A percentile compares a stretch with the other conserved stretches of the same genome.
phyloP scores from a whole-genome alignment of 2,888 invertebrate species.

The Tetragnatha montana region DNA sequence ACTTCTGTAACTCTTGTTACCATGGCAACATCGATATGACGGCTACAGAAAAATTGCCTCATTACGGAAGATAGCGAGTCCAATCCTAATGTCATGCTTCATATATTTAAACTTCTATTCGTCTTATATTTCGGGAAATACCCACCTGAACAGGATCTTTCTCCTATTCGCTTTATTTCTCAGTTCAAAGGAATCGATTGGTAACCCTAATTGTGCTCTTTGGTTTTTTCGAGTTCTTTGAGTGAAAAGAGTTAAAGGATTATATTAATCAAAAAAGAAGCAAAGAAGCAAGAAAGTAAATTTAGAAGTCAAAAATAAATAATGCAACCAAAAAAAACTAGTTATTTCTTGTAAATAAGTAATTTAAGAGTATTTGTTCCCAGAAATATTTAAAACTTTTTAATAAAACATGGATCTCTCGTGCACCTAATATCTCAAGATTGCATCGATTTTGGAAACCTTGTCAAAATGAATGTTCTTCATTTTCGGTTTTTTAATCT shows the following conservation, averaged over 20 bases:
- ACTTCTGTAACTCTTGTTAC: conserved; percentile 33
- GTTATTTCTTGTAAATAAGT: too few species aligned
- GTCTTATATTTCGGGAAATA: conserved; percentile 29
- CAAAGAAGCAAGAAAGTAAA: too few species aligned
- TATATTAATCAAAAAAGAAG: not conserved
- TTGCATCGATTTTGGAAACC: not conserved
- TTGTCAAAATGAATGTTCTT: not conserved
- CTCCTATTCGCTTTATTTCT: conserved; percentile 20
- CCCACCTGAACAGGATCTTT: not conserved
- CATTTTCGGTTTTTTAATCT: not conserved
- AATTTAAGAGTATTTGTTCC: too few species aligned
- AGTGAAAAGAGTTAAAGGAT: conserved; percentile 2
- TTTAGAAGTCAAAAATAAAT: too few species aligned
- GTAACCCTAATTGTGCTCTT: conserved; percentile 40
- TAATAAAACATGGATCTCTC: too few species aligned
- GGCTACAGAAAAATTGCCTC: conserved; percentile 62
- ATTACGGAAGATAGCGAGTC: conserved; percentile 67
- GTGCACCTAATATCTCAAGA: not conserved
- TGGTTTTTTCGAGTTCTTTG: not conserved
- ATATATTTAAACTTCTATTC: conserved; percentile 67
- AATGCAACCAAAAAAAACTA: too few species aligned
- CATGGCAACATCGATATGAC: conserved; percentile 64
- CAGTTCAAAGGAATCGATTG: not conserved
- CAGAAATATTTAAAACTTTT: too few species aligned
- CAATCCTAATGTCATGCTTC: conserved; percentile 65